Evolutionary conservation across 2,797 vertebrate species (phyloP).

Genomic region (Falco rusticolus): DNA sequence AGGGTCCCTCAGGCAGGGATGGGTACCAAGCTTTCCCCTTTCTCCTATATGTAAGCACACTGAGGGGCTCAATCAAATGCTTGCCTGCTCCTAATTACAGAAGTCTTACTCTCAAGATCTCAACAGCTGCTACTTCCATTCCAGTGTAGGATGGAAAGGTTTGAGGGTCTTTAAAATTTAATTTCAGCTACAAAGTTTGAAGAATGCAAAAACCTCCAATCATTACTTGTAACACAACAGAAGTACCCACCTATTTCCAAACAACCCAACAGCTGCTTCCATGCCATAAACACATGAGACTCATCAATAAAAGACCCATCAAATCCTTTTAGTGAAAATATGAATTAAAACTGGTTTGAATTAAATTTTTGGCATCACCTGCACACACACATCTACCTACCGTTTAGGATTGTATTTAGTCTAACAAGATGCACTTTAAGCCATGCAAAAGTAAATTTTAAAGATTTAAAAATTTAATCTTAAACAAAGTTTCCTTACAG

Average conservation of each 20-base stretch:
- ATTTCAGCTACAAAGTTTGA: not conserved
- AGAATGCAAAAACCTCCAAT: not conserved
- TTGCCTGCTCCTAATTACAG: not conserved
- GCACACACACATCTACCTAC: not conserved
- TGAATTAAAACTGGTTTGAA: not conserved
- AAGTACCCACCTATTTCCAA: not conserved
- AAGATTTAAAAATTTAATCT: not conserved
- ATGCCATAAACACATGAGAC: not conserved
- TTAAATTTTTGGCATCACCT: not conserved
- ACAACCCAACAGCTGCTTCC: not conserved
- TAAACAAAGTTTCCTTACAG: not conserved
- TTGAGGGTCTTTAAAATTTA: not conserved
- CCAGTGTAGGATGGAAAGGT: not conserved
- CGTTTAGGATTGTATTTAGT: not conserved
- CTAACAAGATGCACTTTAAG: not conserved
- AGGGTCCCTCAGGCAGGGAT: not conserved
- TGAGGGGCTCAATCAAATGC: not conserved
- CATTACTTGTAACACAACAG: not conserved
- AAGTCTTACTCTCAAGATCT: not conserved
- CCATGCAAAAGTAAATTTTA: not conserved
- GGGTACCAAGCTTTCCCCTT: not conserved
- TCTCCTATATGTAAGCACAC: not conserved
- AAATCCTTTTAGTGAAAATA: not conserved
- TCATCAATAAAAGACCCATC: not conserved
- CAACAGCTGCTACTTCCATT: not conserved